Base-by-base conservation (phyloP, 2,888 invertebrate genomes). In the Alitta virens region DNA sequence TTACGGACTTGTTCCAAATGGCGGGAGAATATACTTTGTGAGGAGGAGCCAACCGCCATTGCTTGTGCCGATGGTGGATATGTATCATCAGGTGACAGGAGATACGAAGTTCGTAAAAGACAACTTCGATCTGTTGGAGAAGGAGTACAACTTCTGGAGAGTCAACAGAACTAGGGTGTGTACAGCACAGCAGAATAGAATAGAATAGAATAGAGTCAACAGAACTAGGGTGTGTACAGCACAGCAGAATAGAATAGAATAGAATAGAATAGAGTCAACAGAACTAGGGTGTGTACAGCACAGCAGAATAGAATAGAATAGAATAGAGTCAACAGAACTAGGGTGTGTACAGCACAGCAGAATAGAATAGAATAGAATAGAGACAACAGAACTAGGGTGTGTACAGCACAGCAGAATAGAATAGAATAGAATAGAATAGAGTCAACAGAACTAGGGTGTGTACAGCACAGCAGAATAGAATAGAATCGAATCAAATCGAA, bases 21-120 rank as follows among this genome's bases (percentile, higher is more conserved):
- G 96, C 0, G 94, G 93, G 0, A 85, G 96, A 59, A 86, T 93
- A 49, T 96, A 96, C 79, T 96, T 89, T 72, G 68, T 79, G 42
- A 73, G 78, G 53, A 73, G 85, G 40, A 81, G 82, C 40, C 85
- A 85, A 71, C 85, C 85, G 1, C 85, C 85, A 0, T 73, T 84
- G 12, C 76, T 85, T 26, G 82, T 81, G 14, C 81, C 82, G 51
- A 95, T 94, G 92, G 87, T 89, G 24, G 86, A 91, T 72, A 83
- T 87, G 9, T 92, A 94, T 76, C 84, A 89, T 70, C 88, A 91
- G 5, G 86, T 86, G 56, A 90, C 89, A 0, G 83, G 86, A 0
- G 92, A 95, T 77, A 18, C 57, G 1, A 62, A 60, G 0, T 75
- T 76, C 58, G 42, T 75, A 0, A 18, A 67, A 50, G 62, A 74